Evolutionary conservation across 2,113 vertebrate genomes (phyloP).

Genomic region (Fulica atra): DNA sequence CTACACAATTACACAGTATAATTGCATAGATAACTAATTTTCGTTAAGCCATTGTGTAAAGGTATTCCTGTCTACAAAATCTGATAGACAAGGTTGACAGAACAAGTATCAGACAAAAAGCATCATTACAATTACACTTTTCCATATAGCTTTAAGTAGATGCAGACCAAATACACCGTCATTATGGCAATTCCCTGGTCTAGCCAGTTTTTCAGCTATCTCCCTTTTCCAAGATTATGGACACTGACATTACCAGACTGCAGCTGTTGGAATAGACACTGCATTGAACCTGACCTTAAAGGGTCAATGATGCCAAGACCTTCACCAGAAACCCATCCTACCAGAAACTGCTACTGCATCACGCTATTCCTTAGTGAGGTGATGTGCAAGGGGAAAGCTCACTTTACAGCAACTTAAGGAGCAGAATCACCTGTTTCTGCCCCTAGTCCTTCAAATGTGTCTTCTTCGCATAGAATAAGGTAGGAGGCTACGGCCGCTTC

Average conservation of each 20-base stretch:
- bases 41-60: background rate
- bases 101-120: background rate
- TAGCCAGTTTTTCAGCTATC: background rate
- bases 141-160: background rate
- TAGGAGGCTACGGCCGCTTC: background rate
- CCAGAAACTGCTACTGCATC: background rate
- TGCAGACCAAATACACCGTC: background rate
- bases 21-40: background rate
- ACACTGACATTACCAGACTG: background rate
- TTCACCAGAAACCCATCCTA: background rate
- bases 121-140: background rate
- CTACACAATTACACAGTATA: background rate
- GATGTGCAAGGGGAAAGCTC: background rate
- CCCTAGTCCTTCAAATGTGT: background rate
- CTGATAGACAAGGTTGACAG: background rate
- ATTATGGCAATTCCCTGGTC: background rate
- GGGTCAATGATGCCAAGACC: background rate
- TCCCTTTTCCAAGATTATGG: background rate
- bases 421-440: background rate
- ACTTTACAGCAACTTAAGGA: background rate
- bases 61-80: background rate
- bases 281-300: background rate
- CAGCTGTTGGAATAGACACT: background rate
- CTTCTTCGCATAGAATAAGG: background rate
- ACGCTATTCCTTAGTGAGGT: rapidly evolving